Evolutionary conservation across 2,797 vertebrate species (phyloP), one percentile per base, ranked within the genome.

Genomic region (Mastacembelus armatus): DNA sequence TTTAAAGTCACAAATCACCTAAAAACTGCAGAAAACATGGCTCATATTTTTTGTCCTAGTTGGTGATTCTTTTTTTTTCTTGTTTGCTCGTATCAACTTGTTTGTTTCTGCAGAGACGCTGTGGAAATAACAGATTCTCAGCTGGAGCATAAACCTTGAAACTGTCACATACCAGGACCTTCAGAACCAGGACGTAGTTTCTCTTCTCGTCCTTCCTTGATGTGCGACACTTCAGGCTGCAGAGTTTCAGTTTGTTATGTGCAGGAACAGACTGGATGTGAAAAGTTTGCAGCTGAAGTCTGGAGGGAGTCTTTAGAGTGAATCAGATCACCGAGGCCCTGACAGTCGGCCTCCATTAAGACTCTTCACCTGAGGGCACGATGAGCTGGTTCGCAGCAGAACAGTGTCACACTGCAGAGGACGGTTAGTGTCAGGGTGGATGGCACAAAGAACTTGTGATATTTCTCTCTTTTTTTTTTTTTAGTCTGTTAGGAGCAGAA

Each of bases 281-380:
- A 63, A 26, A 40, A 54, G 33, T 29, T 55, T 7, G 55, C 48
- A 39, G 66, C 47, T 36, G 62, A 43, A 2, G 40, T 38, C 63
- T 35, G 49, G 5, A 47, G 72, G 44, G 55, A 47, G 16, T 52
- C 24, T 56, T 65, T 19, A 76, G 6, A 48, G 49, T 8, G 40
- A 61, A 62, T 70, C 61, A 71, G 54, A 69, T 69, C 68, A 42
- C 29, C 32, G 43, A 54, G 44, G 45, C 19, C 67, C 14, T 55
- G 62, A 60, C 63, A 67, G 54, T n/a, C 47, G 32, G 52, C 50
- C 14, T 26, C 29, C 36, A 19, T 56, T 48, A 36, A 51, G 18
- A 40, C 63, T 5, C 52, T 36, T 29, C 27, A 44, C 36, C 54
- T 7, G 5, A 11, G 9, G 64, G 38, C 27, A 7, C 0, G 3